A percentile compares a stretch with the other conserved stretches of the same genome.
Evolutionary conservation across 2,888 invertebrate genomes (phyloP).

Genomic region (Mongoloraphidia duomilia): DNA sequence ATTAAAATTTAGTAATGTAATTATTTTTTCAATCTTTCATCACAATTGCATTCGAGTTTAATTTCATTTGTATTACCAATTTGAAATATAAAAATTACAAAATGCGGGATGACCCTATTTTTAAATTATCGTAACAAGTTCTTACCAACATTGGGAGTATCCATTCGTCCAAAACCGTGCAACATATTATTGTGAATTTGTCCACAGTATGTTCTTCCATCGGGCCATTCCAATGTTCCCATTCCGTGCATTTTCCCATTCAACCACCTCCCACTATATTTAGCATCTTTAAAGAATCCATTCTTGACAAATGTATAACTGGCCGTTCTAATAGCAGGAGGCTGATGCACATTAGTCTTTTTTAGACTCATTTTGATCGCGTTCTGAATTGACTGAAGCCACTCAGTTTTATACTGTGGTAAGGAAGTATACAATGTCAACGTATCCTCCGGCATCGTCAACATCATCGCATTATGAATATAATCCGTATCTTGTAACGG

Average conservation of each 20-base stretch:
- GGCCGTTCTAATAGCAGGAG: slow-evolving; percentile 57
- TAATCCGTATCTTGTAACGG: slow-evolving; percentile 49
- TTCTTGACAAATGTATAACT: slow-evolving; percentile 59
- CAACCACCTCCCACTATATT: slow-evolving; percentile 68
- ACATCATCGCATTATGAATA: slow-evolving; percentile 45
- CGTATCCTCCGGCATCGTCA: slow-evolving; percentile 67
- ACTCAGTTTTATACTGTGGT: slow-evolving; percentile 60
- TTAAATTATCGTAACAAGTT: slow-evolving; percentile 1
- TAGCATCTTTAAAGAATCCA: slow-evolving; percentile 58
- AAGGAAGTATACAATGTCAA: slow-evolving; percentile 50
- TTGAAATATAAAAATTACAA: too few species aligned
- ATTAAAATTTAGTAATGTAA: too few species aligned
- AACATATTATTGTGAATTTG: slow-evolving; percentile 61
- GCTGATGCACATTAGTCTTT: slow-evolving; percentile 44
- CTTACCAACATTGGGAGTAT: slow-evolving; percentile 44
- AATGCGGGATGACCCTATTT: too few species aligned
- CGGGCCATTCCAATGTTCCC: slow-evolving; percentile 69
- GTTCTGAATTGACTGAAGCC: slow-evolving; percentile 62
- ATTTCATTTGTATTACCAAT: too few species aligned
- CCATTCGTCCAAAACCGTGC: slow-evolving; percentile 57
- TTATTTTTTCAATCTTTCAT: too few species aligned
- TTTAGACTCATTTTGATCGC: slow-evolving; percentile 55
- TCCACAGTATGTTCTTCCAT: slow-evolving; percentile 68
- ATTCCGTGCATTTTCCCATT: slow-evolving; percentile 72
- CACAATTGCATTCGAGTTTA: too few species aligned